Evolutionary conservation across 2,113 vertebrate genomes (phyloP).

Genomic region (Gobio gobio): DNA sequence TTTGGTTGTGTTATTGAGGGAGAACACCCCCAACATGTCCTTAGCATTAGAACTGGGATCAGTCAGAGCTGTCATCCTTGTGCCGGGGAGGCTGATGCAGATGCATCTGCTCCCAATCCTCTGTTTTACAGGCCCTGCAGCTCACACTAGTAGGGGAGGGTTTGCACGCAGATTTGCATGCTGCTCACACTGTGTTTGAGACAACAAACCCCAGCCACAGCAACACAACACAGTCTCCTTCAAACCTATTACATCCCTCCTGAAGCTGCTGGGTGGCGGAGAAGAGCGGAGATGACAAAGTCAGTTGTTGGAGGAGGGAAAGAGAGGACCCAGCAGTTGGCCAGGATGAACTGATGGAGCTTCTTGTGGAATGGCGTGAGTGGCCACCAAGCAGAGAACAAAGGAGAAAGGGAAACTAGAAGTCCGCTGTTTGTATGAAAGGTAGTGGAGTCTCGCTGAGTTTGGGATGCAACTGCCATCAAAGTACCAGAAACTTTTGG

Average conservation of each 20-base stretch:
- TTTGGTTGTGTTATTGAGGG: constrained; percentile 23
- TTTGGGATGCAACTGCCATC: not conserved
- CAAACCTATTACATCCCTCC: constrained; percentile 41
- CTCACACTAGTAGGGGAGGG: constrained; percentile 38
- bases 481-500: not conserved
- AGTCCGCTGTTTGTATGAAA: not conserved
- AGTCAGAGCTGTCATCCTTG: constrained; percentile 40
- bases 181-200: constrained; percentile 44
- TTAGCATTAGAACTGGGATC: not conserved
- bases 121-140: constrained; percentile 48
- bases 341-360: not conserved
- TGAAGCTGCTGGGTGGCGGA: constrained; percentile 44
- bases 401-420: not conserved
- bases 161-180: constrained; percentile 53
- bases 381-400: not conserved
- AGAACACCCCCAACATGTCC: constrained; percentile 15
- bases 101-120: constrained; percentile 31
- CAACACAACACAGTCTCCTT: not conserved
- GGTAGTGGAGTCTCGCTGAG: not conserved
- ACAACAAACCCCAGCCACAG: constrained; percentile 39
- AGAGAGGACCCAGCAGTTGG: not conserved
- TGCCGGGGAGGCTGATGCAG: constrained; percentile 1
- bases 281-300: not conserved
- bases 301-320: not conserved
- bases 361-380: not conserved